Conservation (phyloP, 2,888 invertebrate species). For the Erebia epiphron region DNA sequence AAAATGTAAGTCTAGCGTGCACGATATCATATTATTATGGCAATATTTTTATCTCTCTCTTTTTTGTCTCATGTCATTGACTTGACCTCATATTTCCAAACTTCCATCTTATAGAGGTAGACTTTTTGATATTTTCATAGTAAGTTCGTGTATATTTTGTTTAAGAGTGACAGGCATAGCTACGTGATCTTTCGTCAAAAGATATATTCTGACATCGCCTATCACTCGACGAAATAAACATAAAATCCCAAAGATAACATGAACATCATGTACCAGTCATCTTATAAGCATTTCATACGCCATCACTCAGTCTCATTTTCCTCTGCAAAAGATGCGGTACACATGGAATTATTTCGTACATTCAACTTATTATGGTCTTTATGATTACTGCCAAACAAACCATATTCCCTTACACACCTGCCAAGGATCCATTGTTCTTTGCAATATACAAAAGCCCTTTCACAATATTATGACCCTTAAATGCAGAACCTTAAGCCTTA, state of each 20-base stretch:
- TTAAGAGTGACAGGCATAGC: not conserved
- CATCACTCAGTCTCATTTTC: slow-evolving; percentile 19
- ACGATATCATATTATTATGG: too few relatives aligned
- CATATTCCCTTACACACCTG: slow-evolving; percentile 11
- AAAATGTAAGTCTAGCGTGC: too few relatives aligned
- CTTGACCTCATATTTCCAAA: too few relatives aligned
- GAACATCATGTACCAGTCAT: slow-evolving; percentile 20
- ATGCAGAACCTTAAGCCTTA: slow-evolving; percentile 19
- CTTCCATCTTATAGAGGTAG: too few relatives aligned
- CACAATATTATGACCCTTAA: slow-evolving; percentile 26
- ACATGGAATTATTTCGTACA: slow-evolving; percentile 1
- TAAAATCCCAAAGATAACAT: slow-evolving; percentile 7
- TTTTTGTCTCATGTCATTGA: too few relatives aligned
- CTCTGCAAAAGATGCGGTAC: slow-evolving; percentile 12
- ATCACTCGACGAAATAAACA: slow-evolving; percentile 16
- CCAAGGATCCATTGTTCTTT: not conserved
- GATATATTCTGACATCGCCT: slow-evolving; percentile 8
- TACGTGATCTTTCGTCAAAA: slow-evolving; percentile 9
- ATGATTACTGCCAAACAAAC: not conserved
- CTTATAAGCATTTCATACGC: slow-evolving; percentile 20
- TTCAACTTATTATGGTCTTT: slow-evolving; percentile 4
- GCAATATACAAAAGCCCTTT: slow-evolving; percentile 9
- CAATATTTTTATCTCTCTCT: too few relatives aligned
- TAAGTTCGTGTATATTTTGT: too few relatives aligned
- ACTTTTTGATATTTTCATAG: too few relatives aligned